phyloP scores from a whole-genome alignment of 1,140 invertebrate species.

The Eumaeus atala region DNA sequence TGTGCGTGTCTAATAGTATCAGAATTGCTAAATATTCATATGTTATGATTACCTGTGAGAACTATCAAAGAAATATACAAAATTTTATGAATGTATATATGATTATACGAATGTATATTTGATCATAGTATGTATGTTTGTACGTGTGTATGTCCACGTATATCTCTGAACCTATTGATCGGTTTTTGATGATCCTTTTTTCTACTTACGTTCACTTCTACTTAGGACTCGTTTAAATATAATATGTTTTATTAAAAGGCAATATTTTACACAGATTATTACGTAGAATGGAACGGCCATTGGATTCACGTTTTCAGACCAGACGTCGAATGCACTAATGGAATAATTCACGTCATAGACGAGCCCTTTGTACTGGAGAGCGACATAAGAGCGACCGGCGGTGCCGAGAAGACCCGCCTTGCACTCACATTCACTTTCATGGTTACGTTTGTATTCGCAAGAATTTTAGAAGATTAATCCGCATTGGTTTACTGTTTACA shows the following conservation, averaged over 20 bases:
- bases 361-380: constrained; percentile 85
- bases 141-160: too few species aligned
- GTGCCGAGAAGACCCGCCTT: constrained; percentile 40
- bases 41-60: too few species aligned
- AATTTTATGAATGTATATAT: too few species aligned
- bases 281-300: constrained; percentile 87
- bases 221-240: not conserved
- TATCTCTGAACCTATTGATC: too few species aligned
- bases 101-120: too few species aligned
- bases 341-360: constrained; percentile 94
- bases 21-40: too few species aligned
- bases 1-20: too few species aligned
- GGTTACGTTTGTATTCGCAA: constrained; percentile 42
- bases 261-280: constrained; percentile 78
- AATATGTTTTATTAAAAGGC: constrained; percentile 9
- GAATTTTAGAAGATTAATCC: constrained; percentile 46
- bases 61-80: too few species aligned
- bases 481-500: not conserved
- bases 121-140: too few species aligned
- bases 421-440: constrained; percentile 37
- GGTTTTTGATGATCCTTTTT: too few species aligned
- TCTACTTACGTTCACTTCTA: too few species aligned
- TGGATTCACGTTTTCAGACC: constrained; percentile 89
- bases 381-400: constrained; percentile 84
- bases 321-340: constrained; percentile 94